Evolutionary conservation across 2,797 vertebrate genomes (phyloP).

Genomic region (Clarias pachynema): DNA sequence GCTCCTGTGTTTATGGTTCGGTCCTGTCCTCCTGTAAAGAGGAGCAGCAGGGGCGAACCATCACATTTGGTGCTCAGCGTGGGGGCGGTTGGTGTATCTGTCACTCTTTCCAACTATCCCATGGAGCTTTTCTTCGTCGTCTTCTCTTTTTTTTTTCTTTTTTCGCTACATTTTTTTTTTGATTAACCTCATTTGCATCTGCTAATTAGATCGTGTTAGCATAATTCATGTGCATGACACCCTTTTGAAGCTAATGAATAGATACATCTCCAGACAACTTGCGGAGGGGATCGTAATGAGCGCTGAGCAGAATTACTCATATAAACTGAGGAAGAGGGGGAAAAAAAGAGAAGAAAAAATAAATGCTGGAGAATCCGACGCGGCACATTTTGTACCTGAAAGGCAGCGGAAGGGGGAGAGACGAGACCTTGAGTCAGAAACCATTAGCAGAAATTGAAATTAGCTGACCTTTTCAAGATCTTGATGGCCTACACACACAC

Average conservation of each 20-base stretch:
- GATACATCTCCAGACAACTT: slow-evolving; percentile 84
- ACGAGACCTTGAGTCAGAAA: slow-evolving; percentile 52
- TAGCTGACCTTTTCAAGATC: slow-evolving; percentile 37
- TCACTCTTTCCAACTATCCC: slow-evolving; percentile 81
- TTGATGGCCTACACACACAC: neutral
- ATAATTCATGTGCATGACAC: slow-evolving; percentile 89
- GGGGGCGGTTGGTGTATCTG: slow-evolving; percentile 82
- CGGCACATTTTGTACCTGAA: slow-evolving; percentile 58
- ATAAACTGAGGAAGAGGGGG: slow-evolving; percentile 52
- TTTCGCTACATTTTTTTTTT: slow-evolving; percentile 63
- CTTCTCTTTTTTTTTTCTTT: slow-evolving; percentile 55
- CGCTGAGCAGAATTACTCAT: slow-evolving; percentile 68
- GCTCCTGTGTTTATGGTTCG: slow-evolving; percentile 75
- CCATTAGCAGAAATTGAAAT: slow-evolving; percentile 37
- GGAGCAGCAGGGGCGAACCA: slow-evolving; percentile 85
- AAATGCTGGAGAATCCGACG: slow-evolving; percentile 58
- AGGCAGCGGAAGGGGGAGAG: slow-evolving; percentile 44
- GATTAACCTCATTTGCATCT: slow-evolving; percentile 87
- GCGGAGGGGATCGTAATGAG: slow-evolving; percentile 79
- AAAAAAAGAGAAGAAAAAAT: slow-evolving; percentile 41
- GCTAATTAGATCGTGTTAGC: slow-evolving; percentile 87
- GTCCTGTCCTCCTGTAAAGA: slow-evolving; percentile 77
- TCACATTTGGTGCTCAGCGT: slow-evolving; percentile 86
- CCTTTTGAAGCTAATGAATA: slow-evolving; percentile 86
- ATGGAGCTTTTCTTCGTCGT: slow-evolving; percentile 82